phyloP scores from a whole-genome alignment of 2,888 invertebrate genomes.

The Apotomis capreana region DNA sequence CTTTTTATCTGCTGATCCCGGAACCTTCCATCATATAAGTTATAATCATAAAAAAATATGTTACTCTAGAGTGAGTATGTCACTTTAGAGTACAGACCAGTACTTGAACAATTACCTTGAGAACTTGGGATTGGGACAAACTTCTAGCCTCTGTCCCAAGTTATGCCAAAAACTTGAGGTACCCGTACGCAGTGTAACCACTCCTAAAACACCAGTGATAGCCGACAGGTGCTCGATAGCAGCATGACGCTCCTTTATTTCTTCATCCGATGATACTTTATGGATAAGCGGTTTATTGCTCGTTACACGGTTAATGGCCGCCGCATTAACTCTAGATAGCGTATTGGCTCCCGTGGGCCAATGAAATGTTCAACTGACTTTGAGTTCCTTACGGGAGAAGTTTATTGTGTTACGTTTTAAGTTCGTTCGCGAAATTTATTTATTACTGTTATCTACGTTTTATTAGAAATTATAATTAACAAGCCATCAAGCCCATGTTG shows the following conservation, averaged over 20 bases:
- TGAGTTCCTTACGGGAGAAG: neutral
- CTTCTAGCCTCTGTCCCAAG: no score
- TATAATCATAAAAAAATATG: no score
- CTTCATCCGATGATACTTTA: constrained; percentile 24
- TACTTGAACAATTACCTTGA: no score
- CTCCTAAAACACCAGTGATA: neutral
- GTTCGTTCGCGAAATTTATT: no score
- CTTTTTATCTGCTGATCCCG: no score
- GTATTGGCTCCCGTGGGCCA: neutral
- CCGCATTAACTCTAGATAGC: neutral
- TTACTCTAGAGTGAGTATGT: no score
- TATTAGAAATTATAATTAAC: no score
- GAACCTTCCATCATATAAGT: no score
- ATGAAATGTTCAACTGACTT: neutral
- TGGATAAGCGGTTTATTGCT: constrained; percentile 32
- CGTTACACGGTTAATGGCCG: constrained; percentile 13
- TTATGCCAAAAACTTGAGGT: neutral
- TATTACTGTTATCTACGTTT: no score
- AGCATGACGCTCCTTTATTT: constrained; percentile 25
- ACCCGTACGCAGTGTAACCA: constrained; percentile 14
- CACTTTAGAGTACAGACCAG: no score
- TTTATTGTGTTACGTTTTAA: neutral
- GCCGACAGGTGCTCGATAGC: constrained; percentile 28
- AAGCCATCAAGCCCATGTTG: no score
- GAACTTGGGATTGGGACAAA: no score